These are phyloP conservation scores for Eurytoma adleriae DNA, from an alignment of 2,888 invertebrate genomes.

Conservation along the genomic window DNA sequence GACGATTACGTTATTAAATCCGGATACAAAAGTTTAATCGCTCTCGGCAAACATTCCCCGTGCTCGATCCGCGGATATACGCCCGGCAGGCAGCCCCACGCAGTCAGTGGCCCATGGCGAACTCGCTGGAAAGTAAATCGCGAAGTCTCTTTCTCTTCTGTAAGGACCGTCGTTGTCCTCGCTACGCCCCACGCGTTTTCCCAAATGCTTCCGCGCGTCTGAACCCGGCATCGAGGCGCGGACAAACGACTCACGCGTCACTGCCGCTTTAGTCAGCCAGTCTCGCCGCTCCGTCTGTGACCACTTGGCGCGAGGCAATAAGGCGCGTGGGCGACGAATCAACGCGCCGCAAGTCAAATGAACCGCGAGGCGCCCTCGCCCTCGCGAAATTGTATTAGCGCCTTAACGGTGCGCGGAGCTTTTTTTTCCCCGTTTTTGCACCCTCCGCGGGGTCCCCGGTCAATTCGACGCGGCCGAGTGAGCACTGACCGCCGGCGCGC, in stretches of 20 bases:
- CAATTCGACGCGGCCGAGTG: conserved; percentile 35
- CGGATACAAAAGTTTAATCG: conserved; percentile 47
- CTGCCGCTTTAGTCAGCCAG: conserved; percentile 2
- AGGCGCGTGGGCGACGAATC: background rate
- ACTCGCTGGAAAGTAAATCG: conserved; percentile 13
- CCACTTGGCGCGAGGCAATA: background rate
- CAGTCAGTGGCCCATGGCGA: background rate
- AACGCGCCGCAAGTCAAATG: conserved; percentile 3
- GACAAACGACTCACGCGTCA: background rate
- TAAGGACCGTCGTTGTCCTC: background rate
- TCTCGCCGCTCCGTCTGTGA: background rate
- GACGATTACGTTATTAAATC: conserved; percentile 52
- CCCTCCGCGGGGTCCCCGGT: background rate
- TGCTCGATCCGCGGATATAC: background rate
- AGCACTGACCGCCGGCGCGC: conserved; percentile 18
- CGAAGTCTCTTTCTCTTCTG: conserved; percentile 17
- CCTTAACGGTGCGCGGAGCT: too few relatives aligned
- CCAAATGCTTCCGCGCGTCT: conserved; percentile 30
- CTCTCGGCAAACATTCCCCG: conserved; percentile 40
- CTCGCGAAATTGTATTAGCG: conserved; percentile 44
- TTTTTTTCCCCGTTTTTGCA: too few relatives aligned
- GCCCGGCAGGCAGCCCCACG: background rate
- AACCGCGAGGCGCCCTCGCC: conserved; percentile 29
- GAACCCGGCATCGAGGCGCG: conserved; percentile 14
- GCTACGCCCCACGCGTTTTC: conserved; percentile 6